Conservation (phyloP, 1,140 invertebrate genomes). For the Panagrolaimus sp. region DNA sequence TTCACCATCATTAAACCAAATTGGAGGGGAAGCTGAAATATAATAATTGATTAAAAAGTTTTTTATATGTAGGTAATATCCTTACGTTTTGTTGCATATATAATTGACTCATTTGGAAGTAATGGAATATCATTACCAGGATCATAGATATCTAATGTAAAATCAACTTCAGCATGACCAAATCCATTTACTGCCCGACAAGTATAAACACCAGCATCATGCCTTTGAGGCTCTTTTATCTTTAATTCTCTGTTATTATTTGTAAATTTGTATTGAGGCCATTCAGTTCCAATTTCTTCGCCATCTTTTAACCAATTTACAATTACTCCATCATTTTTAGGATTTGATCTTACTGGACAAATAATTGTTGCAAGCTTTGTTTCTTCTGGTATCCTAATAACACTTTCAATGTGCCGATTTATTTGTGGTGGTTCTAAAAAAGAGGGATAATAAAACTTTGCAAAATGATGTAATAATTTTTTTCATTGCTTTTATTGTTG, state of each 20-base stretch:
- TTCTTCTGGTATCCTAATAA: not conserved
- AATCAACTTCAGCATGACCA: constrained; percentile 12
- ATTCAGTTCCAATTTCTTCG: constrained; percentile 10
- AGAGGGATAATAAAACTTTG: not conserved
- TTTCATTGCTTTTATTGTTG: not conserved
- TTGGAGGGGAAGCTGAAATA: constrained; percentile 3
- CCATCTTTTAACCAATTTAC: constrained; percentile 10
- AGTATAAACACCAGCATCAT: constrained; percentile 6
- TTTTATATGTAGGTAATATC: not conserved
- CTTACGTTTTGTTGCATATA: constrained; percentile 4
- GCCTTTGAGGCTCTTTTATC: not conserved
- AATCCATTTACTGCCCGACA: constrained; percentile 3
- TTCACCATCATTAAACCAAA: not conserved
- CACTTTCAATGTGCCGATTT: not conserved
- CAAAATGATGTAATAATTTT: not conserved
- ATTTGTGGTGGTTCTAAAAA: constrained; percentile 15
- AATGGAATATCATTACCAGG: constrained; percentile 6
- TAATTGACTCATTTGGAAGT: constrained; percentile 1
- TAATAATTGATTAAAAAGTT: not conserved
- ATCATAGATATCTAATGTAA: constrained; percentile 3
- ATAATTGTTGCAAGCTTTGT: not conserved
- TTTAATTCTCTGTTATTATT: not conserved
- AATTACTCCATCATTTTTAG: constrained; percentile 14
- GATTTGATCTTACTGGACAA: constrained; percentile 2
- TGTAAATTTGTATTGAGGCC: constrained; percentile 2